phyloP scores from a whole-genome alignment of 2,888 invertebrate genomes.

The Meganola albula region DNA sequence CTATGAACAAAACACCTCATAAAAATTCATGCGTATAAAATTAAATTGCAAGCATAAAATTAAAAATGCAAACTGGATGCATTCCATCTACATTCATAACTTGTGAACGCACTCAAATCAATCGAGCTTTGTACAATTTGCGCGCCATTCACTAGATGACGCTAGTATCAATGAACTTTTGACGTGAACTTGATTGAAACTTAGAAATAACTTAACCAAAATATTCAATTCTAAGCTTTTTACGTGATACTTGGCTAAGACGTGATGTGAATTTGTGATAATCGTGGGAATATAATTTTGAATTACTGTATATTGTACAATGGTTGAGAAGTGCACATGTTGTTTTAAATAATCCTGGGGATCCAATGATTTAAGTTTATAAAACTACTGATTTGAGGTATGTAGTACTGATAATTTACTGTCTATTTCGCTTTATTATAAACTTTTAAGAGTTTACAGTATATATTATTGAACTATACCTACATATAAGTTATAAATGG shows the following conservation, averaged over 20 bases:
- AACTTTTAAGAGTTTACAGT: too few relatives aligned
- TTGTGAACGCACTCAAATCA: constrained; percentile 51
- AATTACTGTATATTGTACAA: constrained; percentile 47
- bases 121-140: constrained; percentile 57
- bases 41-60: constrained; percentile 22
- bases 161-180: constrained; percentile 65
- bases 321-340: constrained; percentile 43
- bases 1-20: background rate
- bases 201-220: constrained; percentile 72
- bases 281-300: constrained; percentile 46
- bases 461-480: too few relatives aligned
- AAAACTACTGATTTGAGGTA: too few relatives aligned
- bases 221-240: constrained; percentile 65
- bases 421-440: too few relatives aligned
- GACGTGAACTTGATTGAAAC: constrained; percentile 74
- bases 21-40: too few relatives aligned
- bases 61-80: constrained; percentile 37
- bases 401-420: too few relatives aligned
- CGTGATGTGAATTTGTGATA: constrained; percentile 61
- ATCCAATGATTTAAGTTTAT: too few relatives aligned
- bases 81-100: constrained; percentile 39
- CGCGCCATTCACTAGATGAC: constrained; percentile 64
- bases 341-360: too few relatives aligned
- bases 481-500: too few relatives aligned
- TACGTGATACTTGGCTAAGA: too few relatives aligned